Evolutionary conservation across 92 coral and sea anemone species (phyloP).

Genomic region (Muricea muricata): DNA sequence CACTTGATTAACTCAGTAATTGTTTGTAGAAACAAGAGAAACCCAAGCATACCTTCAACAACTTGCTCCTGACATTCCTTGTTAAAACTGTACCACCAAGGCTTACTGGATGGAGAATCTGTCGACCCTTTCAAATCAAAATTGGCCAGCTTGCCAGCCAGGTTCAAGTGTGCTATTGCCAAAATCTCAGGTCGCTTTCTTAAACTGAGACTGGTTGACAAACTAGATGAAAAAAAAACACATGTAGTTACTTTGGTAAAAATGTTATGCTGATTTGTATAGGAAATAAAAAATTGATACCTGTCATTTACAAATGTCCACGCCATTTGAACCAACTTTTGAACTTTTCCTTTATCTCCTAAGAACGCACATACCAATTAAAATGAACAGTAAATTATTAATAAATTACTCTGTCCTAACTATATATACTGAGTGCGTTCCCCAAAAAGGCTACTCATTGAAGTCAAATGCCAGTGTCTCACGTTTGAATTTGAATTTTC

Average conservation of each 20-base stretch:
- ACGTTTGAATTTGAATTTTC: no score
- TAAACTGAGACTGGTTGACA: slow-evolving; percentile 89
- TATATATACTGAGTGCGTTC: no score
- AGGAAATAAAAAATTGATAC: slow-evolving; percentile 36
- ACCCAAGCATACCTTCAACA: slow-evolving; percentile 75
- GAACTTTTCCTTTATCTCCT: slow-evolving; percentile 94
- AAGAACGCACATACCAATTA: not conserved
- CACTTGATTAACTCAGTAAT: no score
- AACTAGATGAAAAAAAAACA: slow-evolving; percentile 39
- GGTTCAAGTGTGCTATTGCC: slow-evolving; percentile 91
- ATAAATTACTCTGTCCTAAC: no score
- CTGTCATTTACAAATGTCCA: slow-evolving; percentile 99
- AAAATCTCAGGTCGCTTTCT: slow-evolving; percentile 87
- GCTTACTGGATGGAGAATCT: slow-evolving; percentile 79
- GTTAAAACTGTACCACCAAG: slow-evolving; percentile 89
- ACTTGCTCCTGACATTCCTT: slow-evolving; percentile 79
- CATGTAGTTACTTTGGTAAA: not conserved
- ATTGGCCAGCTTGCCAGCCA: slow-evolving; percentile 95
- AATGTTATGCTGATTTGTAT: not conserved
- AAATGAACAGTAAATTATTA: no score
- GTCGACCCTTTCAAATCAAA: slow-evolving; percentile 90
- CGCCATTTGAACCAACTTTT: slow-evolving; percentile 98
- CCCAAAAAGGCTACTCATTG: no score
- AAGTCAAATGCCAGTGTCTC: no score
- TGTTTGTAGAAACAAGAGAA: no score